Conservation (phyloP, 2,888 invertebrate genomes). For the Marasmarcha lunaedactyla region DNA sequence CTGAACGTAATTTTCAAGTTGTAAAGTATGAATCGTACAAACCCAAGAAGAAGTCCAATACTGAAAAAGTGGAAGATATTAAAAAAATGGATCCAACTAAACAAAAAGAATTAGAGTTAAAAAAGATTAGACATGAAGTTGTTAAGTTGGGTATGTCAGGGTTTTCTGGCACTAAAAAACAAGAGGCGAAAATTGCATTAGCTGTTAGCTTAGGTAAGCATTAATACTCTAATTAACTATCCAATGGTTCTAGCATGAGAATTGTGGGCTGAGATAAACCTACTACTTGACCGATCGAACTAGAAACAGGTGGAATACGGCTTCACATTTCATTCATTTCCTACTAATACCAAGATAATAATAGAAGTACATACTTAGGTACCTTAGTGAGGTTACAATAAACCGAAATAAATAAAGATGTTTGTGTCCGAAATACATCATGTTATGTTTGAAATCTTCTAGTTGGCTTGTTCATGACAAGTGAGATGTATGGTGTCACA, state of each 20-base stretch:
- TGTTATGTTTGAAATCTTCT: no score
- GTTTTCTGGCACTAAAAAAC: conserved; percentile 76
- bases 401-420: no score
- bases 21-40: conserved; percentile 66
- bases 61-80: conserved; percentile 17
- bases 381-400: no score
- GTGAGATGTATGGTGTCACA: no score
- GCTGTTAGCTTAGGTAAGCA: conserved; percentile 80
- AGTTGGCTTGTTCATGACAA: no score
- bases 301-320: no score
- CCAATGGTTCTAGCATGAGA: neutral
- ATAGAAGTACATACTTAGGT: no score
- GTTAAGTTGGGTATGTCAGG: conserved; percentile 87
- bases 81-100: conserved; percentile 16
- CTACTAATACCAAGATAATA: no score
- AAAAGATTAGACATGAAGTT: conserved; percentile 82
- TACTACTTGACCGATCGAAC: neutral
- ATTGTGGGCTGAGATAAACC: neutral
- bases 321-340: no score
- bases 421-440: no score
- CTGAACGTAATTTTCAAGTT: conserved; percentile 48
- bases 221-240: neutral
- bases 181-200: conserved; percentile 81
- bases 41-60: conserved; percentile 42
- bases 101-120: conserved; percentile 75